phyloP scores from a whole-genome alignment of 2,797 vertebrate species.

The Microctenopoma stevenorrisi region DNA sequence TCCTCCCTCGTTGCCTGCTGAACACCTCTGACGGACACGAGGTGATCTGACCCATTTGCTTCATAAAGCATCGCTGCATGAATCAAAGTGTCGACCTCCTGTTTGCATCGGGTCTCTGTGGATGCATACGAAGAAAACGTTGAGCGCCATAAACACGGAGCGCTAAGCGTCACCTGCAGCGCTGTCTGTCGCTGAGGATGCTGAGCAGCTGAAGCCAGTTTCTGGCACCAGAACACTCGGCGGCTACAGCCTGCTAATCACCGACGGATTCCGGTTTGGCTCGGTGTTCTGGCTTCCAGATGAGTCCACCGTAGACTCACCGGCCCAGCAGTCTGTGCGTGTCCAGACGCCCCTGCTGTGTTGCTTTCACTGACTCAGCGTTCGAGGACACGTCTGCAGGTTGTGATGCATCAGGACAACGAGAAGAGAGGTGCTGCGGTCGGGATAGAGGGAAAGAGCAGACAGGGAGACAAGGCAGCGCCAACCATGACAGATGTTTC shows the following conservation, averaged over 20 bases:
- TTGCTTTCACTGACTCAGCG: no score
- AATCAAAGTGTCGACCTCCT: not conserved
- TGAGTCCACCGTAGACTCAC: no score
- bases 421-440: not conserved
- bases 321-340: no score
- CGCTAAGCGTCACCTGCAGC: not conserved
- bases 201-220: constrained; percentile 8
- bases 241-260: not conserved
- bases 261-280: not conserved
- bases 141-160: not conserved
- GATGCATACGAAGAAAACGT: not conserved
- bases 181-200: not conserved
- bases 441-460: not conserved
- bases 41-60: not conserved
- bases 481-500: constrained; percentile 46
- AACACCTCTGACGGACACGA: not conserved
- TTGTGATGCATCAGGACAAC: no score
- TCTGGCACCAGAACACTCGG: no score
- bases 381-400: no score
- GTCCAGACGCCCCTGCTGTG: no score
- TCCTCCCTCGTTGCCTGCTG: not conserved
- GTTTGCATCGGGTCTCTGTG: not conserved
- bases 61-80: not conserved
- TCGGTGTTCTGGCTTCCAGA: not conserved
- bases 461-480: not conserved